Conservation (phyloP, 2,113 vertebrate genomes). For the Litocranius walleri region DNA sequence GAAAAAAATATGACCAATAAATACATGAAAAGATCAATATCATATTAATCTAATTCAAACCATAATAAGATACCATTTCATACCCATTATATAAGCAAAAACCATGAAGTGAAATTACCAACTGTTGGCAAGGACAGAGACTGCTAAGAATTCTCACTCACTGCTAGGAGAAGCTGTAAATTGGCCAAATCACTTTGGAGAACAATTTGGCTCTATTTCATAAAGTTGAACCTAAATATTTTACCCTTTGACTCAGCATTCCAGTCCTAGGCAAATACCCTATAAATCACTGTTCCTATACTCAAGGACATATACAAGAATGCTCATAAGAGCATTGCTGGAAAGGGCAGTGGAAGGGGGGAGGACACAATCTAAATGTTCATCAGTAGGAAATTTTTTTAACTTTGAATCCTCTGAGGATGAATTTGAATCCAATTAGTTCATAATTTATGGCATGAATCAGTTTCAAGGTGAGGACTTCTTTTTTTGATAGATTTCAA, state of each 20-base stretch:
- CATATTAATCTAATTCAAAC: constrained; percentile 23
- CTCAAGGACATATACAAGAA: background rate
- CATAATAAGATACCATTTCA: background rate
- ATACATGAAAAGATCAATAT: background rate
- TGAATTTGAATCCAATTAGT: background rate
- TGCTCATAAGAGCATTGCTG: background rate
- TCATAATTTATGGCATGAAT: background rate
- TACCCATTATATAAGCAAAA: background rate
- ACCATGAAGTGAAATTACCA: background rate
- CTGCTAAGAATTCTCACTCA: background rate
- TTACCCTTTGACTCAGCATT: background rate
- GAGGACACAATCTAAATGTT: background rate
- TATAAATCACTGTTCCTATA: background rate
- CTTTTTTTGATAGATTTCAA: background rate
- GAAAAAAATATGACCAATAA: background rate
- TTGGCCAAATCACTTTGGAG: background rate
- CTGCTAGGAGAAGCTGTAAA: background rate
- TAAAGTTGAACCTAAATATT: background rate
- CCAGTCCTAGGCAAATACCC: background rate
- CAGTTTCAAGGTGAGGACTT: background rate
- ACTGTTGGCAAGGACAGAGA: background rate
- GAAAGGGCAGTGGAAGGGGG: background rate
- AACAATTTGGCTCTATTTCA: background rate
- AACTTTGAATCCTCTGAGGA: background rate
- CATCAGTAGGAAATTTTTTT: background rate